Evolutionary conservation across 2,888 invertebrate species (phyloP), one percentile per base, ranked within the genome.

Genomic region (Cyclophora albipunctata): DNA sequence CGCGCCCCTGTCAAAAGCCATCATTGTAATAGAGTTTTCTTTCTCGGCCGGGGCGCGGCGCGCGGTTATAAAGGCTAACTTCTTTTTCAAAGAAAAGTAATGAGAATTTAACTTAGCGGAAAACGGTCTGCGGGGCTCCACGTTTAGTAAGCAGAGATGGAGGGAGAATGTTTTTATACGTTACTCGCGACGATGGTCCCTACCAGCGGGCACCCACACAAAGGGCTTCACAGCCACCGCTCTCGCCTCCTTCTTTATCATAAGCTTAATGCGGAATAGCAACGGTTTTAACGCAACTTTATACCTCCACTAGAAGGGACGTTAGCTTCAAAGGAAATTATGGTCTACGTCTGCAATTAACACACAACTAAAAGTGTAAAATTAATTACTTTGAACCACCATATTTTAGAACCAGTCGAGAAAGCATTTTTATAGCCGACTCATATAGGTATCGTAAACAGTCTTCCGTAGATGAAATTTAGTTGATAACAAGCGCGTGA

Each of bases 41-140:
- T 75, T 73, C 73, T 74, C 74, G 71, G 71, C 72, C 75, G 71
- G 71, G 65, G 69, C 71, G 67, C 75, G 71, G 71, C 65, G 69
- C 71, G 67, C 67, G 73, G 72, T 79, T 79, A 79, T 81, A 81
- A 82, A 82, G 77, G 81, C 77, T 79, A 84, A 84, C 82, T 83
- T 77, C 68, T 75, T 79, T 77, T 79, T 76, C 81, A 76, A 71
- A 82, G 80, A 76, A 82, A 85, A 78, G 83, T 85, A 86, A 86
- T 85, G 84, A 84, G 85, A 84, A 81, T 81, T 78, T 81, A 84
- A 86, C 85, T 82, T 73, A 73, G 84, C 81, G 83, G 81, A 84
- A 87, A 84, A 81, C 74, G 77, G 77, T 78, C 66, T 74, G 65
- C 68, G 69, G 52, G 64, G 69, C 70, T 69, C 68, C 61, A 60